Evolutionary conservation across 2,113 vertebrate genomes (phyloP), one percentile per base, ranked within the genome.

Genomic region (Strix uralensis): DNA sequence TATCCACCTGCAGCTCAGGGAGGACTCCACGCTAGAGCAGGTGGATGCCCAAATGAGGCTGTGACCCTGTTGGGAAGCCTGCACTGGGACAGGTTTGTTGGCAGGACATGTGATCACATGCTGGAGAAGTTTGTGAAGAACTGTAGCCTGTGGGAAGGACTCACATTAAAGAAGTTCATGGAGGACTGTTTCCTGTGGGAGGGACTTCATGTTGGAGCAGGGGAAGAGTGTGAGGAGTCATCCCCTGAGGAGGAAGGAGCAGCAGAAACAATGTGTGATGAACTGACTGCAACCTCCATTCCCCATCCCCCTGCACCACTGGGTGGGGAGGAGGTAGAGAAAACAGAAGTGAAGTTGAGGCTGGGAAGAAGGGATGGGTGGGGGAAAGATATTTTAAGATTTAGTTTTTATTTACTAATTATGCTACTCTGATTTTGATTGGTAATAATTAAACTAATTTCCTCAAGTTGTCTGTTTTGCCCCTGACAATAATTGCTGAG

Each of bases 121-220:
- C 69, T 52, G 47, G 47, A 52, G n/a, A 25, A 52, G n/a, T 27
- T 38, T 13, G 19, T 38, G 49, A 40, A 72, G 36, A 52, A 27
- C n/a, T 5, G 13, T 19, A 38, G 16, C 25, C 12, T 6, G 19
- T 38, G 49, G 49, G 19, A 52, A 52, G n/a, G 34, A 54, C 51
- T 29, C 51, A 40, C 1, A 5, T 4, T 34, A 26, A 26, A 52
- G 42, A 69, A 58, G 6, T 40, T 54, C 20, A 13, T 52, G 25
- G 38, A 65, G 11, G 36, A 75, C 36, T 52, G 5, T 40, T 4
- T 40, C 44, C 29, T 36, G 4, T 40, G 54, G 27, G 4, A 51
- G 9, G 3, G 2, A 65, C 32, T 15, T 25, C 11, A 36, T 0
- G 0, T 9, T 79, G 36, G 15, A 69, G 34, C 5, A 23, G 11